These are phyloP conservation scores for Nerophis lumbriciformis DNA, from an alignment of 2,113 vertebrate genomes.

Conservation along the genomic window DNA sequence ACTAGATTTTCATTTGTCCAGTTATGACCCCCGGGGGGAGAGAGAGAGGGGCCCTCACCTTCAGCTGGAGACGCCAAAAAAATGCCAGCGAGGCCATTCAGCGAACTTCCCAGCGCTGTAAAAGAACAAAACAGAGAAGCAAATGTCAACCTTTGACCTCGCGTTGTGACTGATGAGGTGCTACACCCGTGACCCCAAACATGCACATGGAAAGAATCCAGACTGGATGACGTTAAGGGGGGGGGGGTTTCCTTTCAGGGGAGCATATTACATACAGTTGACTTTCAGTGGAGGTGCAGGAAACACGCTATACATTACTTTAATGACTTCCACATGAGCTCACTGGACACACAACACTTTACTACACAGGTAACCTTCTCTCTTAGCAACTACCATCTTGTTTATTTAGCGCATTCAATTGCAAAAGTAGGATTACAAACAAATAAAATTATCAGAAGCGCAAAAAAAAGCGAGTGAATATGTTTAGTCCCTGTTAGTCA, in stretches of 20 bases:
- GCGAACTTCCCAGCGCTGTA: conserved; percentile 37
- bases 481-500: too few species aligned
- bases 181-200: conserved; percentile 39
- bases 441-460: too few species aligned
- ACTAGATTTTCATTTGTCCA: conserved; percentile 43
- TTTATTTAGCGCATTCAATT: too few species aligned
- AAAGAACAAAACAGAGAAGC: conserved; percentile 49
- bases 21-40: conserved; percentile 36
- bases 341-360: too few species aligned
- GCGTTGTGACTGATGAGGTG: conserved; percentile 45
- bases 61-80: conserved; percentile 33
- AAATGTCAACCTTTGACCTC: conserved; percentile 59
- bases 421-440: too few species aligned
- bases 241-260: conserved; percentile 39
- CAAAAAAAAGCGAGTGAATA: too few species aligned
- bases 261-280: conserved; percentile 14
- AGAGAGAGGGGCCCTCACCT: conserved; percentile 46
- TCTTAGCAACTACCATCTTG: too few species aligned
- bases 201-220: conserved; percentile 46
- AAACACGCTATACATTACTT: conserved; percentile 45
- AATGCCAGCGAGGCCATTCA: conserved; percentile 28
- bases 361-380: too few species aligned
- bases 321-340: conserved; percentile 66
- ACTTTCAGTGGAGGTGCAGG: conserved; percentile 40
- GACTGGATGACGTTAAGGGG: conserved; percentile 40